Percentiles rank a stretch among this genome's conserved stretches.
Evolutionary conservation across 2,113 vertebrate genomes (phyloP).

Genomic region (Notiomystis cincta): DNA sequence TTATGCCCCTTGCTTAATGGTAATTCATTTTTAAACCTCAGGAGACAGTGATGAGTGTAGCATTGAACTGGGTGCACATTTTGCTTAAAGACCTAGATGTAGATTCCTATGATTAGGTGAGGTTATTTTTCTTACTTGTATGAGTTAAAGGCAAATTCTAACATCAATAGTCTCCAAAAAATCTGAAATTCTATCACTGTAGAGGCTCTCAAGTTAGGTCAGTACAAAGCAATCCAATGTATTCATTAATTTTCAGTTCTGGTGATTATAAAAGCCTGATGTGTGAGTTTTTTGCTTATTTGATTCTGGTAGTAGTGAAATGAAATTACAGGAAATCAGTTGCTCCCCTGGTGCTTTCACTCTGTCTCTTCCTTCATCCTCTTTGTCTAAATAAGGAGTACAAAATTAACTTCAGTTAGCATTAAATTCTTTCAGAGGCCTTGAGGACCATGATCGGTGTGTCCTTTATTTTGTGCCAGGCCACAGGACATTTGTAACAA

Average conservation of each 20-base stretch:
- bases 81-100: background rate
- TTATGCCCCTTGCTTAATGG: background rate
- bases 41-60: background rate
- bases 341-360: background rate
- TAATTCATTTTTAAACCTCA: background rate
- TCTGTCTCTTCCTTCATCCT: slow-evolving; percentile 3
- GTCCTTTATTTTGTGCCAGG: slow-evolving; percentile 8
- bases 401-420: slow-evolving; percentile 39
- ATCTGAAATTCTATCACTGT: slow-evolving; percentile 5
- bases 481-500: background rate
- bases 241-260: slow-evolving; percentile 42
- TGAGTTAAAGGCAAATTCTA: background rate
- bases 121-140: background rate
- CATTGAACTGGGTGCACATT: background rate
- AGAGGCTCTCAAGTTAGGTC: slow-evolving; percentile 30
- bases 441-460: background rate
- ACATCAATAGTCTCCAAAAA: background rate
- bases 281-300: slow-evolving; percentile 56
- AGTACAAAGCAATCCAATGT: slow-evolving; percentile 30
- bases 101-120: background rate
- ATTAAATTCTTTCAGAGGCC: background rate
- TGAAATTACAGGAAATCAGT: slow-evolving; percentile 42
- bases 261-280: slow-evolving; percentile 52
- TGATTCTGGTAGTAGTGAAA: slow-evolving; percentile 59
- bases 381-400: background rate